phyloP scores from a whole-genome alignment of 2,888 invertebrate genomes.

The Petrophora chlorosata region DNA sequence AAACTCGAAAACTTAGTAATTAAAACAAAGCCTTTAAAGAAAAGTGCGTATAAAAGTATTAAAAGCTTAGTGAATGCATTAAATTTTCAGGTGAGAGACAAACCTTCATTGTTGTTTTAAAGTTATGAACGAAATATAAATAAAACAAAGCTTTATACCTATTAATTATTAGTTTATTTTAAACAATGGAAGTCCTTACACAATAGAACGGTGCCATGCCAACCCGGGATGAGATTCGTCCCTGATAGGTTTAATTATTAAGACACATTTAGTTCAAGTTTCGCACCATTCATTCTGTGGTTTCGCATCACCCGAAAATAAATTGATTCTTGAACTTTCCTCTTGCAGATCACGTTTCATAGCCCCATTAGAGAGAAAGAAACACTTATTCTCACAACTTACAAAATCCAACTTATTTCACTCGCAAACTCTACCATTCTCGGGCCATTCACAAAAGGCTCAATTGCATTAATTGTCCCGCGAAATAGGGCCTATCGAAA shows the following conservation, averaged over 20 bases:
- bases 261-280: too few species aligned
- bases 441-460: slow-evolving; percentile 43
- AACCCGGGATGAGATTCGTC: too few species aligned
- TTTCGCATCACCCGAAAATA: too few species aligned
- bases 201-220: too few species aligned
- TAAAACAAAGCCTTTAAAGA: slow-evolving; percentile 5
- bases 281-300: too few species aligned
- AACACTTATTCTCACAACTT: slow-evolving; percentile 5
- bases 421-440: slow-evolving; percentile 4
- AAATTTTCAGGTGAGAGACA: too few species aligned
- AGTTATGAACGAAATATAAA: too few species aligned
- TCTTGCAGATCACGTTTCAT: not conserved
- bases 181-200: too few species aligned
- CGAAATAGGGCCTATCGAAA: slow-evolving; percentile 58
- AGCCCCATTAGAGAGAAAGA: not conserved
- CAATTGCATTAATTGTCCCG: slow-evolving; percentile 62
- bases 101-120: too few species aligned
- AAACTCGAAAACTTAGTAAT: slow-evolving; percentile 11
- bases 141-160: too few species aligned
- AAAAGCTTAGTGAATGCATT: not conserved
- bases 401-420: slow-evolving; percentile 12
- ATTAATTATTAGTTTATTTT: too few species aligned
- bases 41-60: not conserved
- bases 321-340: not conserved
- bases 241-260: too few species aligned